Evolutionary conservation across 2,888 invertebrate species (phyloP).

Genomic region (Eutolmus rufibarbis): DNA sequence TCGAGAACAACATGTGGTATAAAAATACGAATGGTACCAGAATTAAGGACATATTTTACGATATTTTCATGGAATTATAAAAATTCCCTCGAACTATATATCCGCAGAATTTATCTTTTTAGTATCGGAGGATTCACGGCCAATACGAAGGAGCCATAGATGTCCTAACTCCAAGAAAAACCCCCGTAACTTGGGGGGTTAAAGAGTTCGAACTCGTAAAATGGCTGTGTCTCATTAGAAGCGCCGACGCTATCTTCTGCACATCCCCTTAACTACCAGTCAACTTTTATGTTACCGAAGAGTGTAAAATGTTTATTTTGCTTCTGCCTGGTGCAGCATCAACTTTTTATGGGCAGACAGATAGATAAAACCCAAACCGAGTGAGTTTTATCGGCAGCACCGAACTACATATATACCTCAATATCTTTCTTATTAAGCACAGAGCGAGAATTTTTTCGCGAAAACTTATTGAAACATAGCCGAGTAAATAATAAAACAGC

Average conservation of each 20-base stretch:
- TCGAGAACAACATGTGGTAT: not conserved
- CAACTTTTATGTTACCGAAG: not conserved
- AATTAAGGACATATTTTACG: not conserved
- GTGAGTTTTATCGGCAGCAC: not conserved
- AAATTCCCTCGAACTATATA: not conserved
- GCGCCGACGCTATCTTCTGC: not conserved
- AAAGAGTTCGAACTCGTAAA: not conserved
- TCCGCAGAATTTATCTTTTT: not conserved
- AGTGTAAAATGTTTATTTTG: not conserved
- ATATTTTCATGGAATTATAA: not conserved
- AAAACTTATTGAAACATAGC: not conserved
- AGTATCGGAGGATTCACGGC: not conserved
- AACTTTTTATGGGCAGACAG: not conserved
- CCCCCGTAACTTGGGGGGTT: not conserved
- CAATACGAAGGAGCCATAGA: not conserved
- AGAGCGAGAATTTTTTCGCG: not conserved
- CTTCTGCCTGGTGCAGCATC: not conserved
- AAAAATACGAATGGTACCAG: not conserved
- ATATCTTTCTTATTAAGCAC: not conserved
- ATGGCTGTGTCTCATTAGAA: not conserved
- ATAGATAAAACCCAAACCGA: not conserved
- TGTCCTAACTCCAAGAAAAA: not conserved
- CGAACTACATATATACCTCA: not conserved
- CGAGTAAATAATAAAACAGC: not conserved
- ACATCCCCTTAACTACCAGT: not conserved